Percentiles rank a stretch among this genome's conserved stretches.
phyloP scores from a whole-genome alignment of 2,113 vertebrate genomes.

The Megatriorchis doriae region DNA sequence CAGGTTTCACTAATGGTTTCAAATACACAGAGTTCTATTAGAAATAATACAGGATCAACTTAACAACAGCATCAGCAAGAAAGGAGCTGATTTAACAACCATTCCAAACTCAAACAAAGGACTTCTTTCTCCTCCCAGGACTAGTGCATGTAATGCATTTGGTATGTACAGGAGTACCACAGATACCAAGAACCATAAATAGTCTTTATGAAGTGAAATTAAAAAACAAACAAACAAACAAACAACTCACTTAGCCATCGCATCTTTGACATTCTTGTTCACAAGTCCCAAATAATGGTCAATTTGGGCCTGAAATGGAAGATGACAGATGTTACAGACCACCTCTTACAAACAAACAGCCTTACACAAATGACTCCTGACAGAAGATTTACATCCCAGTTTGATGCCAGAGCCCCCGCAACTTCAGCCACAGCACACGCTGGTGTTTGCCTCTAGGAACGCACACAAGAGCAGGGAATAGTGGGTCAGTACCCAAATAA shows the following conservation, averaged over 20 bases:
- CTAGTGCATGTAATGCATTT: accelerated
- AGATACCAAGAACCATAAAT: no score
- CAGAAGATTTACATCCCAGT: background rate
- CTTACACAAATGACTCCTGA: accelerated
- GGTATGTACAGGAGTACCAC: no score
- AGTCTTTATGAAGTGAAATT: background rate
- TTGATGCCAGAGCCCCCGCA: accelerated
- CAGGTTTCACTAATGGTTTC: background rate
- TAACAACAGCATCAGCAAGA: background rate
- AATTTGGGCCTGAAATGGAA: conserved; percentile 82
- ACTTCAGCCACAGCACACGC: background rate
- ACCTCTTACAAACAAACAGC: no score
- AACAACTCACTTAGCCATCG: conserved; percentile 86
- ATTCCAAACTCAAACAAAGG: background rate
- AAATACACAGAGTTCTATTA: background rate
- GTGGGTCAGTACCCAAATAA: accelerated
- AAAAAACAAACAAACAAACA: background rate
- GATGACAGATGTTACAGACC: background rate
- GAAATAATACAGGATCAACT: background rate
- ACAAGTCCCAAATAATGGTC: conserved; percentile 88
- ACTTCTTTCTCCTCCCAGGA: background rate
- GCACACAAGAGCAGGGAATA: accelerated
- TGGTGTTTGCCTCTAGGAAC: background rate
- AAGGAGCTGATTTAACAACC: background rate
- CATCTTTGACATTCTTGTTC: conserved; percentile 88